Conservation (phyloP, 2,888 invertebrate species). For the Cylloceria caligata region DNA sequence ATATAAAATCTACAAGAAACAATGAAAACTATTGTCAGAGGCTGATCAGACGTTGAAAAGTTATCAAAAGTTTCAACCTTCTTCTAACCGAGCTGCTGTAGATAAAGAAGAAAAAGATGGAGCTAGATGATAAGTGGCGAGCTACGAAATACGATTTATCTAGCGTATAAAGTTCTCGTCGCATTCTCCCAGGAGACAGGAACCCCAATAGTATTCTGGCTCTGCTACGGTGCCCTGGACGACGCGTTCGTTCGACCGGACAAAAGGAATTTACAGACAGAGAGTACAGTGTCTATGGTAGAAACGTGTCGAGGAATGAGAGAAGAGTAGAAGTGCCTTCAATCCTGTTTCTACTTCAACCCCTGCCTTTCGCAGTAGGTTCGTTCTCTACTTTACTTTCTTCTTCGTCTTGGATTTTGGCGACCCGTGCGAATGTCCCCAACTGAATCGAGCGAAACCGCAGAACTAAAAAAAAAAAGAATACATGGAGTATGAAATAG, state of each 20-base stretch:
- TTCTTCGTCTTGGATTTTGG: slow-evolving; percentile 24
- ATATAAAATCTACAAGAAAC: neutral
- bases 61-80: slow-evolving; percentile 2
- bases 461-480: slow-evolving; percentile 60
- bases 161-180: slow-evolving; percentile 45
- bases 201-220: slow-evolving; percentile 48
- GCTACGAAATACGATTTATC: slow-evolving; percentile 57
- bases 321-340: slow-evolving; percentile 20
- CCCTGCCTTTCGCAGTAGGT: slow-evolving; percentile 24
- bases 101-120: slow-evolving; percentile 10
- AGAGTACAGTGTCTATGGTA: slow-evolving; percentile 52
- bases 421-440: slow-evolving; percentile 27
- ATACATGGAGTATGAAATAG: slow-evolving; percentile 65
- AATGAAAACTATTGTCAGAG: neutral
- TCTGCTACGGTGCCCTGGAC: slow-evolving; percentile 33
- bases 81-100: slow-evolving; percentile 4
- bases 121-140: slow-evolving; percentile 30
- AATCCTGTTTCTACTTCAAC: slow-evolving; percentile 41
- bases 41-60: slow-evolving; percentile 17
- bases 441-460: slow-evolving; percentile 58
- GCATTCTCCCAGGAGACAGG: slow-evolving; percentile 33
- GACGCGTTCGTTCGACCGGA: slow-evolving; percentile 43
- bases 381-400: slow-evolving; percentile 26
- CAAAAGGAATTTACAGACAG: slow-evolving; percentile 50
- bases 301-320: slow-evolving; percentile 53